A percentile compares a stretch with the other conserved stretches of the same genome.
phyloP scores from a whole-genome alignment of 2,797 vertebrate species.

The Martes flavigula region DNA sequence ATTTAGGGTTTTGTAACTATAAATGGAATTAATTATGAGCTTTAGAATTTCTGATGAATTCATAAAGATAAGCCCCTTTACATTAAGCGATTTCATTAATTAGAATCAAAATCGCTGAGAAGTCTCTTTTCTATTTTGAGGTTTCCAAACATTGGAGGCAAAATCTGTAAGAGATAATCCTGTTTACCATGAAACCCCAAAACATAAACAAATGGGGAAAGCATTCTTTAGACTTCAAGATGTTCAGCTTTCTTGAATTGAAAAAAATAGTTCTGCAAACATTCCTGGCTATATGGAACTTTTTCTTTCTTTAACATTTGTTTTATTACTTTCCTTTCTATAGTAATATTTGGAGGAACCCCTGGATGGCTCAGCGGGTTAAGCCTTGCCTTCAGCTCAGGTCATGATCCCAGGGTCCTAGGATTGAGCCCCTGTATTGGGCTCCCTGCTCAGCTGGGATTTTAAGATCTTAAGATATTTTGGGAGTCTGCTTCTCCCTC shows the following conservation, averaged over 20 bases:
- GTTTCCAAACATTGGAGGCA: neutral
- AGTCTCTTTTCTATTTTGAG: neutral
- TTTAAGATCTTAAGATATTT: too few relatives aligned
- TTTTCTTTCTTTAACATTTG: neutral
- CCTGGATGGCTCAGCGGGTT: neutral
- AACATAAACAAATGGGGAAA: neutral
- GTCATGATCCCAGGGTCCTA: neutral
- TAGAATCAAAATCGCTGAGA: neutral
- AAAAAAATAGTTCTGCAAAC: neutral
- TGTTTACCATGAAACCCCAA: neutral
- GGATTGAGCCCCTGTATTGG: neutral
- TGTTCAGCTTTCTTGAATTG: neutral
- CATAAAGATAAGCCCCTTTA: neutral
- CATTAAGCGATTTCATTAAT: neutral
- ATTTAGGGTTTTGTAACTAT: conserved; percentile 1
- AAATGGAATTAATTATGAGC: neutral
- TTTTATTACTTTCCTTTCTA: neutral
- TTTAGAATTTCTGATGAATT: conserved; percentile 21
- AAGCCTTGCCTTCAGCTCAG: neutral
- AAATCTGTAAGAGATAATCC: neutral
- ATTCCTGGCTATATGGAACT: neutral
- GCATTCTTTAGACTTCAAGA: neutral
- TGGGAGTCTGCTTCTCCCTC: neutral
- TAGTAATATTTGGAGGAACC: neutral
- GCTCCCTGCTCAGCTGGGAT: too few relatives aligned